Evolutionary conservation across 2,797 vertebrate species (phyloP).

Genomic region (Fratercula arctica): DNA sequence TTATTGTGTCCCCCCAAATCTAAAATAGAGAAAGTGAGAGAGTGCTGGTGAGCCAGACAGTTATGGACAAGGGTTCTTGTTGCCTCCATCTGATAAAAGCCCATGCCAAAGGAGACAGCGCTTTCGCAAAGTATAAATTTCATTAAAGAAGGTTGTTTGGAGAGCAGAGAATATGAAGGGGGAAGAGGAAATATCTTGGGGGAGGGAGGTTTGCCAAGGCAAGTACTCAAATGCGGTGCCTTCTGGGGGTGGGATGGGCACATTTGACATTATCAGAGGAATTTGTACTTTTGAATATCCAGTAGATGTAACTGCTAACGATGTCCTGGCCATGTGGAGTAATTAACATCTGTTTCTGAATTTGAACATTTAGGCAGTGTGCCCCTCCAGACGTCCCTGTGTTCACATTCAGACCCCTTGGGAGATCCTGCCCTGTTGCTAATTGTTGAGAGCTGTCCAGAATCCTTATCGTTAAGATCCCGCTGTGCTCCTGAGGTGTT

Average conservation of each 20-base stretch:
- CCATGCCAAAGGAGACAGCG: not conserved
- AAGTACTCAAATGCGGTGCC: not conserved
- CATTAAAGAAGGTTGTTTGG: not conserved
- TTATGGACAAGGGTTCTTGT: not conserved
- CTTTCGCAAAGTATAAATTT: not conserved
- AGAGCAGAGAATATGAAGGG: not conserved
- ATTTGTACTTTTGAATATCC: not conserved
- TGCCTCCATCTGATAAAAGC: not conserved
- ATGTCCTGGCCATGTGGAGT: not conserved
- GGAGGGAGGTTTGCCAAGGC: not conserved
- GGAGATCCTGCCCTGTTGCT: slow-evolving; percentile 14
- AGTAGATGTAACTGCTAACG: slow-evolving; percentile 8
- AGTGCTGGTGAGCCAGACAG: not conserved
- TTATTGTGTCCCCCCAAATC: not conserved
- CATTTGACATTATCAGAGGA: not conserved
- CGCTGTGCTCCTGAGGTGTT: not conserved
- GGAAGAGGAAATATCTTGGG: not conserved
- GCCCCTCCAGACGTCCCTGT: not conserved
- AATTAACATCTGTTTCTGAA: slow-evolving; percentile 42
- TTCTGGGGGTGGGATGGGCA: not conserved
- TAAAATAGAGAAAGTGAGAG: not conserved
- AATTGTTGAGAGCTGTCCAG: not conserved
- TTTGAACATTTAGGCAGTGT: slow-evolving; percentile 29
- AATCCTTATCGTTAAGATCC: not conserved
- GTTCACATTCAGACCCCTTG: not conserved